These are phyloP conservation scores for Eutolmus rufibarbis DNA, from an alignment of 2,888 invertebrate species.

Conservation along the genomic window DNA sequence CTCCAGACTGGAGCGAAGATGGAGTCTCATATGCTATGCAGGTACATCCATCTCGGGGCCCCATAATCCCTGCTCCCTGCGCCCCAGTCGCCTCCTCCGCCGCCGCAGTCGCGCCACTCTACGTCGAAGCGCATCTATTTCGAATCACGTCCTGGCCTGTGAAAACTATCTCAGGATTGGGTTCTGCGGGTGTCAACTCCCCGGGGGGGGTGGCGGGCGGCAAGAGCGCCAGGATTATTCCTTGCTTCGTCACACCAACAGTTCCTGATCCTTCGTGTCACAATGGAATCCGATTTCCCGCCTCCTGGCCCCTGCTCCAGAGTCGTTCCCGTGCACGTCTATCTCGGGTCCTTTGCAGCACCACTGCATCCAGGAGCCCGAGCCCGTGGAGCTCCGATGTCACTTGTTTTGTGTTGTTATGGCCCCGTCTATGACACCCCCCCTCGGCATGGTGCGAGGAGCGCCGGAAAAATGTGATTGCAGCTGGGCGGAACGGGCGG, in stretches of 20 bases:
- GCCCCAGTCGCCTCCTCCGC: background rate
- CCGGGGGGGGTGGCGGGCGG: background rate
- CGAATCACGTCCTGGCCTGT: slow-evolving; percentile 21
- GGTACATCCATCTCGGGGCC: slow-evolving; percentile 34
- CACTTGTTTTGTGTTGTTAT: slow-evolving; percentile 33
- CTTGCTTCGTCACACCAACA: slow-evolving; percentile 39
- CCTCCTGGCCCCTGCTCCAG: no score
- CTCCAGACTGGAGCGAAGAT: background rate
- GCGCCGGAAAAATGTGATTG: slow-evolving; percentile 25
- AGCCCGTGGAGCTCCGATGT: background rate
- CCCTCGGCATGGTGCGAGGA: background rate
- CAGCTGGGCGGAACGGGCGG: background rate
- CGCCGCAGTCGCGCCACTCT: background rate
- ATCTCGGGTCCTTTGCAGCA: background rate
- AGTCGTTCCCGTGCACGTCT: background rate
- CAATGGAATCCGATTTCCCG: slow-evolving; percentile 13
- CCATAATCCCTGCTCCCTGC: background rate
- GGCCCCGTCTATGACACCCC: background rate
- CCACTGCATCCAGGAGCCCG: background rate
- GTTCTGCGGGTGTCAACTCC: slow-evolving; percentile 4
- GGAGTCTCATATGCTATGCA: slow-evolving; percentile 40
- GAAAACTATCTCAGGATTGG: slow-evolving; percentile 1
- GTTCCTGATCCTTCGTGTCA: slow-evolving; percentile 34
- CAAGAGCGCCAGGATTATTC: background rate
- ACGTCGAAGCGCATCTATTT: slow-evolving; percentile 36